These are phyloP conservation scores for Thalassarche chlororhynchos DNA, from an alignment of 2,113 vertebrate genomes.

Conservation along the genomic window DNA sequence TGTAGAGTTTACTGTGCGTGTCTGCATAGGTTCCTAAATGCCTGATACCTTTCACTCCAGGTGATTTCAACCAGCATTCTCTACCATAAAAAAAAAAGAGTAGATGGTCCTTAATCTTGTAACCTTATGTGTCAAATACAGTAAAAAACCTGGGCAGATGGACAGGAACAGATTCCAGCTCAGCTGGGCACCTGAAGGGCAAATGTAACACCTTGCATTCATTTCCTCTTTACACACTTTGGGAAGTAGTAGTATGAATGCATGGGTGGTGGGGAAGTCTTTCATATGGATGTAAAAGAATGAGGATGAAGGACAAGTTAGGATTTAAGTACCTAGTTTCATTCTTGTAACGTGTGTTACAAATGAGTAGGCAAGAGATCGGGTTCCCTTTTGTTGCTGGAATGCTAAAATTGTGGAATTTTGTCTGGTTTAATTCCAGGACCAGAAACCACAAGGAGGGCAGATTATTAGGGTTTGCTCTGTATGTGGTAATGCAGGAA, in stretches of 20 bases:
- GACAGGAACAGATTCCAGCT: constrained; percentile 23
- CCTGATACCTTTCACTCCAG: neutral
- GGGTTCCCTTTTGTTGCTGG: neutral
- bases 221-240: neutral
- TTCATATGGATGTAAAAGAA: neutral
- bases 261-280: neutral
- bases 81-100: neutral
- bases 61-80: neutral
- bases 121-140: constrained; percentile 19
- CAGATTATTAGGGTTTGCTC: neutral
- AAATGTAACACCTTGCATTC: constrained; percentile 49
- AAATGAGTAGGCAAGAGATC: neutral
- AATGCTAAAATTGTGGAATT: neutral
- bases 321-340: neutral
- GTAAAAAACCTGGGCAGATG: constrained; percentile 11
- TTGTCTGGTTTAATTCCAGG: neutral
- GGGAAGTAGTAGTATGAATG: neutral
- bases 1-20: neutral
- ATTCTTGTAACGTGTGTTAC: neutral
- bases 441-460: neutral
- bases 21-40: neutral
- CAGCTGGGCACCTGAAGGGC: constrained; percentile 54
- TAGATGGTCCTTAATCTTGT: neutral
- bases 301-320: neutral
- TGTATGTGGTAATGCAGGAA: neutral